Base-by-base conservation (phyloP, 2,888 invertebrate species). In the Tenthredo distinguenda region DNA sequence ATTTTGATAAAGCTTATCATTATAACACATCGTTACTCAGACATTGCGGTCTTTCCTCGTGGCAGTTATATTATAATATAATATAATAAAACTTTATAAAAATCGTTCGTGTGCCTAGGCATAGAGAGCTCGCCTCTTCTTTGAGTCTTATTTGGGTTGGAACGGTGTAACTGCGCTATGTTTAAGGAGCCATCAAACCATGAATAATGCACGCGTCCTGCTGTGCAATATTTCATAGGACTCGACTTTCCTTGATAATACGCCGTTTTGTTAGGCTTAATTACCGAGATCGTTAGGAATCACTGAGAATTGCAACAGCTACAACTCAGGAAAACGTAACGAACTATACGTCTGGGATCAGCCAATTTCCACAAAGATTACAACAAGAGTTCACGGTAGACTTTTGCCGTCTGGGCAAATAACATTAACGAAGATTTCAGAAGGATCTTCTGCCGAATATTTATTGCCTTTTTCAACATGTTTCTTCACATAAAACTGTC, bases 91-190 rank as follows among this genome's bases (percentile, higher is more conserved):
- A 55, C 18, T 50, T 50, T 4, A 4, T 77, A 50, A 50, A 50
- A 77, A 31, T 50, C n/a, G 55, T 18, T 77, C 5, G 31, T 50
- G 10, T 47, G 50, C 55, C n/a, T 55, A 12, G 47, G 47, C 12
- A 77, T 34, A 55, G 34, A 77, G 50, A 77, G 77, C 34, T 50
- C 26, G 77, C 15, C 50, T 31, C 31, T 26, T 77, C 47, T 55
- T 40, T 6, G 31, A 31, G 77, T 50, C 50, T 77, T 55, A 77
- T 77, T 77, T 77, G 55, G 77, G 77, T 77, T 77, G 77, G 77
- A 77, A 77, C 77, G 77, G 55, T 55, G 50, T 77, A 77, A 77
- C 50, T 77, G 77, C 77, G 77, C 77, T 77, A 76, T 76, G 76
- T n/a, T 76, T 76, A 77, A 77, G 31, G 31, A 55, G 7, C 31